Evolutionary conservation across 1,140 invertebrate species (phyloP), one percentile per base, ranked within the genome.

Genomic region (Lepidurus packardi): DNA sequence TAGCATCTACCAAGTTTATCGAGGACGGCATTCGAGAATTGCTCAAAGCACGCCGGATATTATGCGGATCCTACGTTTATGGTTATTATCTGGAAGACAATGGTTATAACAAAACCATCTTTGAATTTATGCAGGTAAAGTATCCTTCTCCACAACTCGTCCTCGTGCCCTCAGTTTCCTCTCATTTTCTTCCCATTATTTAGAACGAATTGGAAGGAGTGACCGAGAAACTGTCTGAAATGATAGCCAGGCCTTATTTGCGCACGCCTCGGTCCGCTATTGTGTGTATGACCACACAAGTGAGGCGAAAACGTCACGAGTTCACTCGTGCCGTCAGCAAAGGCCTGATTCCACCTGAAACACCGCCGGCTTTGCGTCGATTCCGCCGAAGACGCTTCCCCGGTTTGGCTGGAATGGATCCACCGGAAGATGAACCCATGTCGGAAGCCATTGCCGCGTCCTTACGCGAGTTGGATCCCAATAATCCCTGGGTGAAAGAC

Each of bases 101-200:
- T 82, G 89, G 89, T 2, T 90, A 90, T 81, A 90, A 90, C 81
- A 90, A 89, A 83, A 88, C 88, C 77, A 90, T 91, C 47, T 92
- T 91, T 85, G 90, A 92, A 84, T 90, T 90, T 82, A 90, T 92
- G 89, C 90, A 90, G 87, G 89, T 90, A 84, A 82, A 21, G 79
- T 80, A 65, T 34, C 44, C 16, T 73, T 25, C 43, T 75, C 74
- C 10, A 78, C 44, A 53, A 73, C 74, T 8, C 10, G 41, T 65
- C 53, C 65, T 47, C 24, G 53, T 45, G 9, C n/a, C 42, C 41
- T 76, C 11, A 65, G 42, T 53, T 41, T 76, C 16, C 76, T 78
- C 79, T 42, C 77, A 45, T 77, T 45, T 79, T 79, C 78, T 80
- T 74, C 80, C 25, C 77, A 44, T 77, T 79, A 82, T 84, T 25